Evolutionary conservation across 2,888 invertebrate genomes (phyloP), one percentile per base, ranked within the genome.

Genomic region (Macrosoma leucophasiata): DNA sequence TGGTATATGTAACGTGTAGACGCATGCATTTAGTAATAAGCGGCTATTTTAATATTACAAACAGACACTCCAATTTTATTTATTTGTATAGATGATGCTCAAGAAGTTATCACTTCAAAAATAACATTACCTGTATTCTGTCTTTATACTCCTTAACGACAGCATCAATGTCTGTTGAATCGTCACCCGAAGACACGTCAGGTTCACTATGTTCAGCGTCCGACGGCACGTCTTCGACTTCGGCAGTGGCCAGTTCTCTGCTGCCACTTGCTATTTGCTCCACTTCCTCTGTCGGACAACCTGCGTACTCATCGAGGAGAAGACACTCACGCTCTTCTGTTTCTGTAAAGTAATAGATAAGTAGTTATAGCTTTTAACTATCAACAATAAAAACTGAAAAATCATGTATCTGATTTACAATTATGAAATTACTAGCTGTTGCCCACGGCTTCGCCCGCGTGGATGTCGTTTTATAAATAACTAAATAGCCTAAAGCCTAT

Each of bases 71-170:
- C n/a, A n/a, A n/a, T n/a, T n/a, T n/a, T n/a, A n/a, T n/a, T n/a
- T n/a, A n/a, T n/a, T n/a, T n/a, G n/a, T n/a, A n/a, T n/a, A n/a
- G n/a, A n/a, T n/a, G n/a, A n/a, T n/a, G n/a, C n/a, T n/a, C n/a
- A n/a, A n/a, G n/a, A n/a, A n/a, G n/a, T n/a, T n/a, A n/a, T n/a
- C n/a, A n/a, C n/a, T n/a, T n/a, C n/a, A n/a, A n/a, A n/a, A n/a
- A n/a, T n/a, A n/a, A n/a, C n/a, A n/a, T 54, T 63, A 90, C 91
- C 72, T 90, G 89, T 43, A 91, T 85, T 50, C 88, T 87, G 55
- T 91, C 91, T 39, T 88, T 87, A 55, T 92, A 92, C 58, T 92
- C 92, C 55, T 91, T 91, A 1, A 92, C 92, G 9, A 90, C 90
- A 1, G 90, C 90, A 60, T 92, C 92, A 33, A 92, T 91, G 53